These are phyloP conservation scores for Galbula dea DNA, from an alignment of 2,113 vertebrate species.

Conservation along the genomic window DNA sequence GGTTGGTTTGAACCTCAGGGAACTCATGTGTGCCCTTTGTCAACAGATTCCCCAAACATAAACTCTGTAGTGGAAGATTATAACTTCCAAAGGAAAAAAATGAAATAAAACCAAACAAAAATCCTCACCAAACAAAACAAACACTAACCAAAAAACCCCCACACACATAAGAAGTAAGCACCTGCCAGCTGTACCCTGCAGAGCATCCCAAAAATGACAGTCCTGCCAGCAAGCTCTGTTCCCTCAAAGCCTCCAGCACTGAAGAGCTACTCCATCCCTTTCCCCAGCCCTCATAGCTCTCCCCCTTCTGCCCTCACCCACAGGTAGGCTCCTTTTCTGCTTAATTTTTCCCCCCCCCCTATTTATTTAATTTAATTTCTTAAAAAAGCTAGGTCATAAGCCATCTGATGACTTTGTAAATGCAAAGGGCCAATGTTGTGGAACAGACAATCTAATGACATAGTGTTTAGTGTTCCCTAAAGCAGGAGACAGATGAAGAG, in stretches of 20 bases:
- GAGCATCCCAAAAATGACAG: not conserved
- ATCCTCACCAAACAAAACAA: too few species aligned
- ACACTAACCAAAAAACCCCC: too few species aligned
- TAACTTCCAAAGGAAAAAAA: not conserved
- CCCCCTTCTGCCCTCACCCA: not conserved
- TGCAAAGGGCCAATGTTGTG: conserved; percentile 80
- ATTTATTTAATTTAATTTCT: conserved; percentile 81
- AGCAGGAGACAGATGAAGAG: conserved; percentile 85
- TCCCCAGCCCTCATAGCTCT: not conserved
- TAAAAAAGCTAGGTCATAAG: conserved; percentile 80
- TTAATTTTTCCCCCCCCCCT: conserved; percentile 68
- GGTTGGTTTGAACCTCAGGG: not conserved
- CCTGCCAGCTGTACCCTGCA: not conserved
- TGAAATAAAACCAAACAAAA: not conserved
- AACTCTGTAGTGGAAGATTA: not conserved
- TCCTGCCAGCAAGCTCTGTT: not conserved
- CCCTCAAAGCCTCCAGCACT: not conserved
- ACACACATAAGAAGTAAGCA: not conserved
- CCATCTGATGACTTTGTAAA: conserved; percentile 86
- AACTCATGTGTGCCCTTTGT: not conserved
- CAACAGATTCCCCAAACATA: not conserved
- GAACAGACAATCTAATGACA: conserved; percentile 87
- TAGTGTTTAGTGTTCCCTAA: conserved; percentile 88
- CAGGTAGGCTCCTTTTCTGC: not conserved
- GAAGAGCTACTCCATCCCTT: not conserved